Base-by-base conservation (phyloP, 2,797 vertebrate species). In the Apogon talboti region DNA sequence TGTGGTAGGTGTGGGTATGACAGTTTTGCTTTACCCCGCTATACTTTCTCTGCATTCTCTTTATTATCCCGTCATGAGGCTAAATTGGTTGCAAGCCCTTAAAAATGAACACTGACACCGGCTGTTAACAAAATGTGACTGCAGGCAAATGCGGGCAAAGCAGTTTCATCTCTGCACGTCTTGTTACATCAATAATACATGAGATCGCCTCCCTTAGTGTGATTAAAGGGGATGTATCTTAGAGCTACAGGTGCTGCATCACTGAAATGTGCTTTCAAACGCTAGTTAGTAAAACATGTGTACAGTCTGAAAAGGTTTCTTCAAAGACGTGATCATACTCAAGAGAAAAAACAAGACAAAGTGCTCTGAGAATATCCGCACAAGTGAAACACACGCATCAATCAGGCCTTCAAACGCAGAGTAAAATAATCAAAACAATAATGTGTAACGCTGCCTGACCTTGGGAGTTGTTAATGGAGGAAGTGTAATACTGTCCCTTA, bases 141-240 rank as follows among this genome's bases (percentile, higher is more conserved):
- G 18, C 8, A 47, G 54, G 66, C 21, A 64, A 76, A 85, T 61
- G 58, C 13, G 62, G 44, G 59, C 45, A 63, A 56, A 67, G 65
- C 68, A 72, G 40, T 69, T 79, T 15, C 15, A 76, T 82, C 56
- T 60, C 47, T 64, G 40, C 49, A 50, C 35, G 61, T 15, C 55
- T 50, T 54, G 33, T 48, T 50, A 1, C 16, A 79, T 83, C 50
- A 83, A 79, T 81, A 82, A 85, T 46, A 77, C 49, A 81, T 72
- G 71, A 78, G 68, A 42, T 16, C 6, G 37, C 12, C 44, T 64
- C 52, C 52, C 75, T 67, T 57, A 57, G 40, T 1, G 0, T 81
- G 68, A 86, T 80, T 82, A 86, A 77, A 80, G 61, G 63, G 74
- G 74, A 81, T 69, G 54, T n/a, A 40, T 58, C 15, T 55, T 33